Evolutionary conservation across 2,113 vertebrate genomes (phyloP).

Genomic region (Pterocles orientalis): DNA sequence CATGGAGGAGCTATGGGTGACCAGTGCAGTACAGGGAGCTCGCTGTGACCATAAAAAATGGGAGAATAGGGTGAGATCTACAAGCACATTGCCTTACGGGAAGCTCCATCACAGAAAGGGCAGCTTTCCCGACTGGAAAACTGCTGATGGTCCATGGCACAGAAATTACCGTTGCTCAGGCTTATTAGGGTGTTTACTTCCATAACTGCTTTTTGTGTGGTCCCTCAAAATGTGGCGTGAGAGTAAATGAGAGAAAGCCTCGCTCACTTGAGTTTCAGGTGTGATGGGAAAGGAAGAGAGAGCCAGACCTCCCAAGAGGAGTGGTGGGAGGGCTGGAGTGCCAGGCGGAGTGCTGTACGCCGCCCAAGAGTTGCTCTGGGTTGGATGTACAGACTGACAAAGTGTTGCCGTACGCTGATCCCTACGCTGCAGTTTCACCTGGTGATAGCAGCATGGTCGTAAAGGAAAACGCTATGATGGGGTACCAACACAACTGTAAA

Average conservation of each 20-base stretch:
- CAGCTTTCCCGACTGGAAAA: background rate
- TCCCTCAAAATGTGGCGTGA: background rate
- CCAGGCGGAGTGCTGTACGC: background rate
- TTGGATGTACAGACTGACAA: background rate
- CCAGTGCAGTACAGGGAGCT: background rate
- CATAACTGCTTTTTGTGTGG: background rate
- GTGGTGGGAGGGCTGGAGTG: background rate
- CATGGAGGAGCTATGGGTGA: rapidly evolving
- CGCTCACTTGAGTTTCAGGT: background rate
- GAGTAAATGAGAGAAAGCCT: background rate
- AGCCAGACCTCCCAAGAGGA: background rate
- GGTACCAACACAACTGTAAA: background rate
- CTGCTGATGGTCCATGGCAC: background rate
- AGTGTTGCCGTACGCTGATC: rapidly evolving
- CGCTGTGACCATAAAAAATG: background rate
- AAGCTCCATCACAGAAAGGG: background rate
- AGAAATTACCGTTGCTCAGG: background rate
- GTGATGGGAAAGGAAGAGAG: background rate
- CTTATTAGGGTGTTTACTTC: background rate
- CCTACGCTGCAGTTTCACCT: background rate
- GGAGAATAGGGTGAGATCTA: background rate
- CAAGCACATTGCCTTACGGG: background rate
- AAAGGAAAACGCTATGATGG: background rate
- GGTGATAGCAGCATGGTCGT: background rate
- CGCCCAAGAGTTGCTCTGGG: background rate